Evolutionary conservation across 2,888 invertebrate genomes (phyloP).

Genomic region (Philhelius pedissequus): DNA sequence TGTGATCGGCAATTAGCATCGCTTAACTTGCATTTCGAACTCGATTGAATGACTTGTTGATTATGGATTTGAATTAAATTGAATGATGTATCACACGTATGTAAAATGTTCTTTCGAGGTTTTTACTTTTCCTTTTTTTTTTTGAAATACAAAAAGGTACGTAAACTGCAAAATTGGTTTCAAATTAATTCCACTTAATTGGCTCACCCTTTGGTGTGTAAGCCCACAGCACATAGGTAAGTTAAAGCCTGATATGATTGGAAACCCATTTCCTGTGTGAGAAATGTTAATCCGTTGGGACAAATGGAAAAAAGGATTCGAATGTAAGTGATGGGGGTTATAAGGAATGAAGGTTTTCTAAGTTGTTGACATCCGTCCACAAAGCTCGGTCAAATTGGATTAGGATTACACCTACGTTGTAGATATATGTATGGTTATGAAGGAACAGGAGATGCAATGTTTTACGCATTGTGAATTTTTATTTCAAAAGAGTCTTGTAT

Average conservation of each 20-base stretch:
- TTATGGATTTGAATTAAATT: slow-evolving; percentile 52
- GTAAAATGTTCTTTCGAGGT: neutral
- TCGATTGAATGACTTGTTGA: slow-evolving; percentile 59
- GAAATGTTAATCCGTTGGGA: slow-evolving; percentile 56
- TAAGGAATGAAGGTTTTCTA: slow-evolving; percentile 19
- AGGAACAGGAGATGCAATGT: slow-evolving; percentile 30
- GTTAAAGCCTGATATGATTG: slow-evolving; percentile 44
- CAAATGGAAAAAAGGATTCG: slow-evolving; percentile 45
- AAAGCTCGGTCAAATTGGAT: slow-evolving; percentile 2
- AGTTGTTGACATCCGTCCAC: slow-evolving; percentile 23
- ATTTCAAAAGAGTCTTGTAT: neutral
- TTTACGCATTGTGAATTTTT: slow-evolving; percentile 60
- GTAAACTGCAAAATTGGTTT: slow-evolving; percentile 39
- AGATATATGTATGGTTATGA: neutral
- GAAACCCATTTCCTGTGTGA: slow-evolving; percentile 45
- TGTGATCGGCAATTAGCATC: slow-evolving; percentile 63
- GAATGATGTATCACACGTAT: slow-evolving; percentile 37
- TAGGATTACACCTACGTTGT: too few relatives aligned
- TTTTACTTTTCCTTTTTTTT: neutral
- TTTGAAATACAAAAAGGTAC: neutral
- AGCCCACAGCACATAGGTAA: slow-evolving; percentile 30
- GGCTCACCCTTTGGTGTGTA: slow-evolving; percentile 19
- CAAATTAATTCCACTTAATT: slow-evolving; percentile 53
- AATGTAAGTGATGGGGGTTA: neutral
- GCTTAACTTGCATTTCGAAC: slow-evolving; percentile 54